Percentiles rank a stretch among this genome's conserved stretches.
Evolutionary conservation across 2,113 vertebrate species (phyloP).

Genomic region (Hystrix brachyura): DNA sequence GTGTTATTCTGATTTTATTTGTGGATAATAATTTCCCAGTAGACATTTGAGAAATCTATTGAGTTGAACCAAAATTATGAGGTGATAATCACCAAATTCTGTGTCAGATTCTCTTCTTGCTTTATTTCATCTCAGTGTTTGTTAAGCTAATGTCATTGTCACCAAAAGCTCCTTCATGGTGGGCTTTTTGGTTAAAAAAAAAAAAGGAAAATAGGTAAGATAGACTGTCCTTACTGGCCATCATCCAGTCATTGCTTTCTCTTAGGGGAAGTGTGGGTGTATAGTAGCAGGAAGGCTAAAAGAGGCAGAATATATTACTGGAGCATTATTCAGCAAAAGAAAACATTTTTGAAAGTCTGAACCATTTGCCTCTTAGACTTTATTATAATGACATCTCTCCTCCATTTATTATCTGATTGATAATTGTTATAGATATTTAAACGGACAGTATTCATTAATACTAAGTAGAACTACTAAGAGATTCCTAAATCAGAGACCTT

Average conservation of each 20-base stretch:
- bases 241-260: constrained; percentile 1
- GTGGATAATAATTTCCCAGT: constrained; percentile 7
- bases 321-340: constrained; percentile 8
- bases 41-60: constrained; percentile 36
- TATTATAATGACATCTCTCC: background rate
- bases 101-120: constrained; percentile 9
- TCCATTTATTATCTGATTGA: background rate
- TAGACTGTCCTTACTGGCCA: background rate
- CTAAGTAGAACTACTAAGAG: background rate
- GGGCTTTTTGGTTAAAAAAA: background rate
- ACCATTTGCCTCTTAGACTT: background rate
- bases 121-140: constrained; percentile 18
- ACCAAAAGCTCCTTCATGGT: background rate
- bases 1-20: constrained; percentile 24
- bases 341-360: background rate
- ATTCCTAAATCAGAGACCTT: constrained; percentile 1
- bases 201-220: constrained; percentile 25
- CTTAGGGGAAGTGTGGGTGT: constrained; percentile 5
- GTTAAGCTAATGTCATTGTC: background rate
- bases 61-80: constrained; percentile 39
- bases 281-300: background rate
- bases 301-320: background rate
- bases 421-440: constrained; percentile 45
- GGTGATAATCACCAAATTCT: background rate
- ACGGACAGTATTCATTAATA: background rate